Evolutionary conservation across 2,113 vertebrate genomes (phyloP).

Genomic region (Boleophthalmus pectinirostris): DNA sequence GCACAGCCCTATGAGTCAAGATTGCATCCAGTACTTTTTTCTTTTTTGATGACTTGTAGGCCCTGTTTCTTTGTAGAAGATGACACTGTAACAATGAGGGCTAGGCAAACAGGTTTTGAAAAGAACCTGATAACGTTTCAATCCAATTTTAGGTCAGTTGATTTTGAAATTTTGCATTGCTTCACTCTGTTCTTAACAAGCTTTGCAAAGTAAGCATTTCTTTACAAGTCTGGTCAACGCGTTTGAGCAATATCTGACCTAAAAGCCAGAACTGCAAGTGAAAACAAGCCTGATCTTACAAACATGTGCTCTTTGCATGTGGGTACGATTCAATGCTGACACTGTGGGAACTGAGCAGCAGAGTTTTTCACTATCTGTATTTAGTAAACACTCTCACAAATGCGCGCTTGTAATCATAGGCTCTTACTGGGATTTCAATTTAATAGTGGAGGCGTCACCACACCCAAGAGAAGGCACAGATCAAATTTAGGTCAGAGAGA

Average conservation of each 20-base stretch:
- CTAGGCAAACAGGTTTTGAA: slow-evolving; percentile 58
- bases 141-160: slow-evolving; percentile 7
- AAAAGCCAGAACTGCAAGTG: slow-evolving; percentile 1
- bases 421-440: slow-evolving; percentile 36
- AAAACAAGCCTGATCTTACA: neutral
- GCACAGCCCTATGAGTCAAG: neutral
- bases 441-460: slow-evolving; percentile 37
- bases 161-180: slow-evolving; percentile 2
- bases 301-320: neutral
- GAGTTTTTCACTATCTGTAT: slow-evolving; percentile 16
- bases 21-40: neutral
- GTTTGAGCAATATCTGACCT: neutral
- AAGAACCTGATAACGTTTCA: slow-evolving; percentile 28
- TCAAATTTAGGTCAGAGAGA: slow-evolving; percentile 49
- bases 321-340: slow-evolving; percentile 1
- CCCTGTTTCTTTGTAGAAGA: slow-evolving; percentile 10
- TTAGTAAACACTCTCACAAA: slow-evolving; percentile 35
- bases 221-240: neutral
- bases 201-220: neutral
- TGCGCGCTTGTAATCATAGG: slow-evolving; percentile 18
- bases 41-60: neutral
- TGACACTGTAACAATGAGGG: slow-evolving; percentile 20
- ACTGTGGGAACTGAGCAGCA: slow-evolving; percentile 16
- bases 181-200: neutral
- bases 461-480: slow-evolving; percentile 34